Evolutionary conservation across 2,888 invertebrate species (phyloP).

Genomic region (Cylloceria caligata): DNA sequence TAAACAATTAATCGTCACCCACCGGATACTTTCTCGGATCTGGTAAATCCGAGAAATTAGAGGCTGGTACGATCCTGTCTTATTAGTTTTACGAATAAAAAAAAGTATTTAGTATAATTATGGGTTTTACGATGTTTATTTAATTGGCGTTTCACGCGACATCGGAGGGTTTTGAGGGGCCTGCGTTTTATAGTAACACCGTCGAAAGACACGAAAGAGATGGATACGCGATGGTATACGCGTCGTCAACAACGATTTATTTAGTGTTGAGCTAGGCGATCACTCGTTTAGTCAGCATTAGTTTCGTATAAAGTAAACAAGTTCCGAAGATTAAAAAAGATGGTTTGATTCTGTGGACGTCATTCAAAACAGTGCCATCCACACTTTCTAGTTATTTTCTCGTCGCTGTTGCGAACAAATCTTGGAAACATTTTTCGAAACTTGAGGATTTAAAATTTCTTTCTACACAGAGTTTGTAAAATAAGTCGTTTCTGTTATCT

Average conservation of each 20-base stretch:
- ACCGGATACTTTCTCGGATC: constrained; percentile 23
- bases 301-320: constrained; percentile 5
- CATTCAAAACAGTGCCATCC: background rate
- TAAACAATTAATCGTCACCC: constrained; percentile 57
- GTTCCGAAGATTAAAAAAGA: background rate
- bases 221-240: constrained; percentile 16
- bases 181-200: constrained; percentile 1
- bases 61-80: background rate
- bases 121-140: constrained; percentile 49
- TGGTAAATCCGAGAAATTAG: constrained; percentile 19
- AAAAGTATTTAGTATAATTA: constrained; percentile 38
- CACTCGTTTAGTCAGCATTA: background rate
- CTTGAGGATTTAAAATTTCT: no score
- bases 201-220: constrained; percentile 42
- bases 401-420: background rate
- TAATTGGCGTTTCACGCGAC: constrained; percentile 15
- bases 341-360: background rate
- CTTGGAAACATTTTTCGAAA: no score
- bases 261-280: constrained; percentile 32
- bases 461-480: no score
- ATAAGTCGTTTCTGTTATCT: no score
- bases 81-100: constrained; percentile 6
- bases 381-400: background rate
- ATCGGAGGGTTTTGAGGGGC: constrained; percentile 3
- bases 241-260: constrained; percentile 30